Conservation (phyloP, 1,140 invertebrate species). For the Probaryconus sp. region DNA sequence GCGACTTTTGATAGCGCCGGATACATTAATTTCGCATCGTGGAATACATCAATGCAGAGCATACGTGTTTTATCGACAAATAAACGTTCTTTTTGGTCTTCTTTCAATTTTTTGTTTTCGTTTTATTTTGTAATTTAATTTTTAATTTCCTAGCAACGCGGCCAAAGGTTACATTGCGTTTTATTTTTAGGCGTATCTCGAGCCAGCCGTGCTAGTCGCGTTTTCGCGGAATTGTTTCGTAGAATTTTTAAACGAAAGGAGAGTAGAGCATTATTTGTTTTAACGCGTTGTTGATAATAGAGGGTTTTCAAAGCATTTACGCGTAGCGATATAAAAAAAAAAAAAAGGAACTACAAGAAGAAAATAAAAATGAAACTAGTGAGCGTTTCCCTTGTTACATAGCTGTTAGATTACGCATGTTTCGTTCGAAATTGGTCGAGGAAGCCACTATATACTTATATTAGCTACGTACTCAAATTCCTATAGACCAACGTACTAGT, state of each 20-base stretch:
- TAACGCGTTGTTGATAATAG: slow-evolving; percentile 17
- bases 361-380: slow-evolving; percentile 21
- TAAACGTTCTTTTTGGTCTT: not conserved
- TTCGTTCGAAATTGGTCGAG: slow-evolving; percentile 52
- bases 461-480: slow-evolving; percentile 52
- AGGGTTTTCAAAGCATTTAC: slow-evolving; percentile 21
- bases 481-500: slow-evolving; percentile 53
- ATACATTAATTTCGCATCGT: slow-evolving; percentile 30
- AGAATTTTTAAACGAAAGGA: slow-evolving; percentile 1
- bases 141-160: no score
- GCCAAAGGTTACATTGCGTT: no score
- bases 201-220: slow-evolving; percentile 21
- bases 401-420: slow-evolving; percentile 49
- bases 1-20: slow-evolving; percentile 43
- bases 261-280: slow-evolving; percentile 12
- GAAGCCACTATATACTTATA: slow-evolving; percentile 45
- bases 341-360: slow-evolving; percentile 11
- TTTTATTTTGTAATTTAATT: slow-evolving; percentile 9
- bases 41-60: slow-evolving; percentile 19
- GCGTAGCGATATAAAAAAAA: slow-evolving; percentile 23
- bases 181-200: no score
- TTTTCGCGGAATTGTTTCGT: slow-evolving; percentile 10
- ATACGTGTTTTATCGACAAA: slow-evolving; percentile 16
- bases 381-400: slow-evolving; percentile 46
- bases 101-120: no score